These are phyloP conservation scores for Phyllotis vaccarum DNA, from an alignment of 2,797 vertebrate genomes.

Conservation along the genomic window DNA sequence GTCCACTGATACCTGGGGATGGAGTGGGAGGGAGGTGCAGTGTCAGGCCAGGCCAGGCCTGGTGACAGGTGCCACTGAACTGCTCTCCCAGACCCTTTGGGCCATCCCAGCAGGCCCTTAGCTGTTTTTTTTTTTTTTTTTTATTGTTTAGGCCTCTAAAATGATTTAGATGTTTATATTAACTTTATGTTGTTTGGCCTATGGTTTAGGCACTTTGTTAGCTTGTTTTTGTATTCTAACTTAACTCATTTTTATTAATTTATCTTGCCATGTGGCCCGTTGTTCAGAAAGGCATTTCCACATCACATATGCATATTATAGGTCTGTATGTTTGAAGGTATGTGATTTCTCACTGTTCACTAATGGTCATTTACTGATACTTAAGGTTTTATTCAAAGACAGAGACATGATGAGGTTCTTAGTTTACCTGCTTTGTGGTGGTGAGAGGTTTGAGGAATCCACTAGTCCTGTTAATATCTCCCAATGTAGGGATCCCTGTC, in stretches of 20 bases:
- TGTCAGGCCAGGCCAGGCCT: background rate
- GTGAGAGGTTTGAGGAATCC: background rate
- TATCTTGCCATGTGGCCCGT: too few relatives aligned
- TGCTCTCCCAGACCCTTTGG: background rate
- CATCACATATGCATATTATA: background rate
- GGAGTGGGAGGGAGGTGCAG: background rate
- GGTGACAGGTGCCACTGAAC: background rate
- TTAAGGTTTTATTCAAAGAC: background rate
- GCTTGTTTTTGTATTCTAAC: too few relatives aligned
- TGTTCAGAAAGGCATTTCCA: too few relatives aligned
- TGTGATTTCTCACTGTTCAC: background rate
- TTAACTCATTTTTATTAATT: too few relatives aligned
- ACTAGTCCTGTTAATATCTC: background rate
- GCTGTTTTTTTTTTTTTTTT: too few relatives aligned
- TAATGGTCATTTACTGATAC: background rate
- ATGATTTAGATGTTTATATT: too few relatives aligned
- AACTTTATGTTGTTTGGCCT: too few relatives aligned
- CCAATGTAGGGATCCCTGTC: background rate
- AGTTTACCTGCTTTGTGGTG: background rate
- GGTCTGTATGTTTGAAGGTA: background rate
- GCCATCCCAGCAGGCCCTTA: too few relatives aligned
- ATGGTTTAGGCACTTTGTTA: too few relatives aligned
- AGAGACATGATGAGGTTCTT: background rate
- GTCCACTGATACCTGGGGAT: constrained; percentile 91
- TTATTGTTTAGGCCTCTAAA: too few relatives aligned